These are phyloP conservation scores for Muntiacus muntjak DNA, from an alignment of 2,113 vertebrate species.

Conservation along the genomic window DNA sequence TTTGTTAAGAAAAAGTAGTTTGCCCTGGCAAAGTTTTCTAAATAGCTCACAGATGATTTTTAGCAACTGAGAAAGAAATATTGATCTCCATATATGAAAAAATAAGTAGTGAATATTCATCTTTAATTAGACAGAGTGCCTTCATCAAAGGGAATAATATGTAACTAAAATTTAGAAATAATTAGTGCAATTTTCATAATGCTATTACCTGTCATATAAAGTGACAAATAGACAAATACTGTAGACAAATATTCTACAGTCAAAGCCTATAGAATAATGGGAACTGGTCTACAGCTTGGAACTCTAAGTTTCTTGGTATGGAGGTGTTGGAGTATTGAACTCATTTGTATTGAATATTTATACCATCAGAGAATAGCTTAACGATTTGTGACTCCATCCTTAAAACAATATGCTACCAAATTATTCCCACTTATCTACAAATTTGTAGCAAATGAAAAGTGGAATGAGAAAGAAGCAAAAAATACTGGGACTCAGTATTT, in stretches of 20 bases:
- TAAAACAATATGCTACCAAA: neutral
- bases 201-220: neutral
- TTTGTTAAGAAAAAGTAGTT: slow-evolving; percentile 52
- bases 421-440: neutral
- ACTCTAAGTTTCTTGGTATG: neutral
- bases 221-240: neutral
- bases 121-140: neutral
- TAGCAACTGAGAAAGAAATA: slow-evolving; percentile 29
- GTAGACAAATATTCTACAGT: too few species aligned
- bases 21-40: slow-evolving; percentile 38
- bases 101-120: neutral
- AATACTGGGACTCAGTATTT: neutral
- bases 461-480: neutral
- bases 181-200: neutral
- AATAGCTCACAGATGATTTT: slow-evolving; percentile 42
- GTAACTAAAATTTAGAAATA: neutral
- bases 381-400: neutral
- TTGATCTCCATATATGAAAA: neutral
- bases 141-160: neutral
- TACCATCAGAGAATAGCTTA: neutral
- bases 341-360: neutral
- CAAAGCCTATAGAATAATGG: neutral
- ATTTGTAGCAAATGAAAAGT: neutral
- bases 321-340: neutral
- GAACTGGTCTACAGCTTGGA: neutral